phyloP scores from a whole-genome alignment of 2,113 vertebrate genomes.

The Nipponia nippon region DNA sequence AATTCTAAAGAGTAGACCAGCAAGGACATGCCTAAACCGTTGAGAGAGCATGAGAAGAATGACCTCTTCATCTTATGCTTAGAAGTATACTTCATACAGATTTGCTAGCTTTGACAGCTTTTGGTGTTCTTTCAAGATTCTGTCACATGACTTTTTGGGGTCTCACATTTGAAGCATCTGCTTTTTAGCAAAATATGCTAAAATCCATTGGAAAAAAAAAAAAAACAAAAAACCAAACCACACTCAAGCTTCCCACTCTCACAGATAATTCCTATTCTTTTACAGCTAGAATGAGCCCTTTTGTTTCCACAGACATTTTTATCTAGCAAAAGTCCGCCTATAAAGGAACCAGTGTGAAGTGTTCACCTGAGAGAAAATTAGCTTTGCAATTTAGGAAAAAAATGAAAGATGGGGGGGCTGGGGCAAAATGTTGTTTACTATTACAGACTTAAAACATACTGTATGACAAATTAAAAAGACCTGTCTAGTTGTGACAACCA shows the following conservation, averaged over 20 bases:
- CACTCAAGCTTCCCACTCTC: neutral
- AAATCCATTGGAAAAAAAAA: neutral
- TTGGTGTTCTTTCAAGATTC: neutral
- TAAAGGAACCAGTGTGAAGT: neutral
- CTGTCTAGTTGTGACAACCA: neutral
- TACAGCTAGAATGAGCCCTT: neutral
- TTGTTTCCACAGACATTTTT: neutral
- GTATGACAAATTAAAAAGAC: neutral
- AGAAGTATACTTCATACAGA: neutral
- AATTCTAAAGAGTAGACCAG: neutral
- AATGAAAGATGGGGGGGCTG: neutral
- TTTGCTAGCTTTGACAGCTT: conserved; percentile 2
- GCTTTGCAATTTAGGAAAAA: neutral
- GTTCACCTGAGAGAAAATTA: neutral
- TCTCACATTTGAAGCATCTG: neutral
- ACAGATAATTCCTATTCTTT: neutral
- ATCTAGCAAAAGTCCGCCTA: neutral
- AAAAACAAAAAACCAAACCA: neutral
- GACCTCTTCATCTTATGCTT: neutral
- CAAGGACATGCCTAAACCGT: neutral
- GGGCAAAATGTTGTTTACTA: neutral
- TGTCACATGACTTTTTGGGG: neutral
- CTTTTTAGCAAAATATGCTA: conserved; percentile 21
- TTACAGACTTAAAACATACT: neutral
- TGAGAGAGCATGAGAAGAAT: neutral